Evolutionary conservation across 2,113 vertebrate genomes (phyloP).

Genomic region (Hypocryptadius cinnamomeus): DNA sequence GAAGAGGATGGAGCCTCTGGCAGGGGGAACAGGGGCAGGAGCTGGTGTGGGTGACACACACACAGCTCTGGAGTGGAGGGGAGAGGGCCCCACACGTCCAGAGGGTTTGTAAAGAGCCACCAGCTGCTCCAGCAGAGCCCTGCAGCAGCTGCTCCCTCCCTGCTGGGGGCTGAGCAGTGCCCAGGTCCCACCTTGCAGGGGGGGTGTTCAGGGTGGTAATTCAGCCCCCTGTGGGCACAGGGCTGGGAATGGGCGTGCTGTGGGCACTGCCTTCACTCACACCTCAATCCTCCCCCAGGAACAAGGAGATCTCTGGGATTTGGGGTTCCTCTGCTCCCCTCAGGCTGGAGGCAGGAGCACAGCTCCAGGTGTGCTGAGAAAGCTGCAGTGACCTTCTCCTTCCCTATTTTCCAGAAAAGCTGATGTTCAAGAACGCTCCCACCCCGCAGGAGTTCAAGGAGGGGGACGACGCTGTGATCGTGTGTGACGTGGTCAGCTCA

Average conservation of each 20-base stretch:
- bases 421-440: constrained; percentile 92
- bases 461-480: constrained; percentile 85
- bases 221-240: background rate
- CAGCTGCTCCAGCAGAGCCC: background rate
- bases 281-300: accelerated
- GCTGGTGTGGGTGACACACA: background rate
- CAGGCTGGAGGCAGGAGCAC: background rate
- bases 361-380: background rate
- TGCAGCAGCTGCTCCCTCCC: background rate
- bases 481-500: constrained; percentile 89
- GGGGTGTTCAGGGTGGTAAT: background rate
- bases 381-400: background rate
- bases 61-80: background rate
- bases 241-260: background rate
- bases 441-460: constrained; percentile 95
- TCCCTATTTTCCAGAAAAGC: constrained; percentile 79
- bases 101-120: background rate
- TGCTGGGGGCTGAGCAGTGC: background rate
- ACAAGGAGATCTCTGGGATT: background rate
- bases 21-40: background rate
- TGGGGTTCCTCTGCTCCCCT: background rate
- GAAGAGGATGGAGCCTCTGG: background rate
- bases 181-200: background rate
- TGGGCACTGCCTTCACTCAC: background rate
- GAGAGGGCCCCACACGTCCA: accelerated